phyloP scores from a whole-genome alignment of 2,888 invertebrate species.

The Amphipyra berbera region DNA sequence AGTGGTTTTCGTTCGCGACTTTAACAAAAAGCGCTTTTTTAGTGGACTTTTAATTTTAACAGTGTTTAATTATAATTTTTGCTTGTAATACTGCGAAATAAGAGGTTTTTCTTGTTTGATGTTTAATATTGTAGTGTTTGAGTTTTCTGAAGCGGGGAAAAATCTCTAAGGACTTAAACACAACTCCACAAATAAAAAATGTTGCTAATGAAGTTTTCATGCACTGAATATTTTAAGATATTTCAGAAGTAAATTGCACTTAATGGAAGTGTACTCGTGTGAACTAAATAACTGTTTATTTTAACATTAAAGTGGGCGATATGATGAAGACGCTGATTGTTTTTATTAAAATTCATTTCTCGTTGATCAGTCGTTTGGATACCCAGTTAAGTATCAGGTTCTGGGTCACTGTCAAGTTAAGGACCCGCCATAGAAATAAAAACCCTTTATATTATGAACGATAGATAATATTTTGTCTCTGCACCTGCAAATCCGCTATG shows the following conservation, averaged over 20 bases:
- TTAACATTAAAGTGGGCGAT: no score
- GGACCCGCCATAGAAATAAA: no score
- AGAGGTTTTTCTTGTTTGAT: slow-evolving; percentile 23
- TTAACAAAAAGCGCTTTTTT: slow-evolving; percentile 39
- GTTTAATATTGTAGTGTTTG: slow-evolving; percentile 20
- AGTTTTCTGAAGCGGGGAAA: slow-evolving; percentile 3
- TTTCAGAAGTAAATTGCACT: not conserved
- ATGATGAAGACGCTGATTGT: no score
- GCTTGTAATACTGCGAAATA: slow-evolving; percentile 17
- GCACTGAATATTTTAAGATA: not conserved
- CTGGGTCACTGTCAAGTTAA: no score
- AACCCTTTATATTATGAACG: no score
- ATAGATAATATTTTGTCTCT: no score
- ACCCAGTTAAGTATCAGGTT: no score
- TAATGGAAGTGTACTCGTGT: not conserved
- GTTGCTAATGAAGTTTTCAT: not conserved
- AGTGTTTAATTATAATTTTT: slow-evolving; percentile 26
- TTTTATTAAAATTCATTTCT: no score
- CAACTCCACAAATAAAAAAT: slow-evolving; percentile 13
- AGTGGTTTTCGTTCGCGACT: slow-evolving; percentile 46
- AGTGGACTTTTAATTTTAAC: slow-evolving; percentile 37
- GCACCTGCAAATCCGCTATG: no score
- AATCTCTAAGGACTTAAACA: slow-evolving; percentile 1
- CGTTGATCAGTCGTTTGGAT: no score
- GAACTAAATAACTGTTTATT: not conserved